A percentile compares a stretch with the other conserved stretches of the same genome.
Evolutionary conservation across 2,888 invertebrate species (phyloP).

Genomic region (Sialis lutaria): DNA sequence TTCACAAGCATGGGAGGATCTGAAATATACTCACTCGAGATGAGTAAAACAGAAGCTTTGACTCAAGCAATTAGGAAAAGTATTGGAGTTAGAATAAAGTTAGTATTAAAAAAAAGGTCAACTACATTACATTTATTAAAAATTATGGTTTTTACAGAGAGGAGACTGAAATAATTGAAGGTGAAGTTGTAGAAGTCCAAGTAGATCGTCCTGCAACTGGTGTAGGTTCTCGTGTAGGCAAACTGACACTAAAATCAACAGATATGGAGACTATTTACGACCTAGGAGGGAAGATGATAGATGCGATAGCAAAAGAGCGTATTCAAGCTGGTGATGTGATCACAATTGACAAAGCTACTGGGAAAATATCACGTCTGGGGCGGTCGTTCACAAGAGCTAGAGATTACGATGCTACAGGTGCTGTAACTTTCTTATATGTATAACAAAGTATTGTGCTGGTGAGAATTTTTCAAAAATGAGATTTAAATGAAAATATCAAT

Average conservation of each 20-base stretch:
- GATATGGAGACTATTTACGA: constrained; percentile 99
- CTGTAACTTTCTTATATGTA: neutral
- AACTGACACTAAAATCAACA: constrained; percentile 92
- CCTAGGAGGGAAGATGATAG: constrained; percentile 95
- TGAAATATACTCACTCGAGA: constrained; percentile 95
- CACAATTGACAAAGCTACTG: constrained; percentile 96
- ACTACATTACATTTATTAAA: neutral
- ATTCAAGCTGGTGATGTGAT: constrained; percentile 93
- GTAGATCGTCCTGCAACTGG: constrained; percentile 90
- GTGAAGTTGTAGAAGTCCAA: constrained; percentile 95
- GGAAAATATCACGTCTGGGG: constrained; percentile 78
- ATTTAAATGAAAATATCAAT: too few species aligned
- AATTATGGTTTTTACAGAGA: constrained; percentile 39
- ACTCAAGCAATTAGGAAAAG: constrained; percentile 92
- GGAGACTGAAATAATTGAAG: constrained; percentile 96
- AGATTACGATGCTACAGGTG: constrained; percentile 94
- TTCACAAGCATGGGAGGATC: constrained; percentile 98
- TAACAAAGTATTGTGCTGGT: too few species aligned
- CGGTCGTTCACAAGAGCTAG: constrained; percentile 90
- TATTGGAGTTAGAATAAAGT: constrained; percentile 93
- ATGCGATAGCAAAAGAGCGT: constrained; percentile 89
- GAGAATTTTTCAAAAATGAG: neutral
- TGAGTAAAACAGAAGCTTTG: constrained; percentile 97
- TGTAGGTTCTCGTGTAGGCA: constrained; percentile 73
- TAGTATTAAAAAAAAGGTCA: constrained; percentile 18